phyloP scores from a whole-genome alignment of 2,888 invertebrate genomes.

The Epinotia nisella region DNA sequence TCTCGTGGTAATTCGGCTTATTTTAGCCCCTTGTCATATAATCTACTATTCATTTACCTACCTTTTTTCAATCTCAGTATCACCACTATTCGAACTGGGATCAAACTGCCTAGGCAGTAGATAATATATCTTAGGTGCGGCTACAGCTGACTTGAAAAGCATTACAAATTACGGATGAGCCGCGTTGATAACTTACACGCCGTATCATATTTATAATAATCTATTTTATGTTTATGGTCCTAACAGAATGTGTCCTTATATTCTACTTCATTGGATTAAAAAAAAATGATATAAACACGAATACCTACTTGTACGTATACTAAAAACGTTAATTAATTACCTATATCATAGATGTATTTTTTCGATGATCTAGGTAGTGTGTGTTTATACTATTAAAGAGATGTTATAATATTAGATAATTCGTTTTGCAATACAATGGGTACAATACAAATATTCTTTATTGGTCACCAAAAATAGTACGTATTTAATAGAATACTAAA shows the following conservation, averaged over 20 bases:
- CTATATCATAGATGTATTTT: no score
- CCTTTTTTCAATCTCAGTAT: no score
- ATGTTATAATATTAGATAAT: no score
- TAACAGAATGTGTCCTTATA: background rate
- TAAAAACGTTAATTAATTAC: no score
- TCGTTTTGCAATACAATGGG: background rate
- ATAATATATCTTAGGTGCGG: slow-evolving; percentile 34
- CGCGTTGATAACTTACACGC: slow-evolving; percentile 40
- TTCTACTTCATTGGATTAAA: background rate
- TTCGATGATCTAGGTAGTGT: no score
- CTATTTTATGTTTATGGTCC: slow-evolving; percentile 36
- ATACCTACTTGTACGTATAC: no score
- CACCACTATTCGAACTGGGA: slow-evolving; percentile 22
- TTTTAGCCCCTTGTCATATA: no score
- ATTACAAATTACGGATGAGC: slow-evolving; percentile 44
- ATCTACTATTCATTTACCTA: no score
- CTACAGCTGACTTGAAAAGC: slow-evolving; percentile 33
- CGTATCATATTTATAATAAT: slow-evolving; percentile 42
- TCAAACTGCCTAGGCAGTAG: slow-evolving; percentile 31
- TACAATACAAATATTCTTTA: background rate
- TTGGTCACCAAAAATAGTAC: no score
- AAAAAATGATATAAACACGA: no score
- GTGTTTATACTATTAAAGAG: no score
- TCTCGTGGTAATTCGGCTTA: no score
- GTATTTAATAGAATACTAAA: background rate